phyloP scores from a whole-genome alignment of 2,113 vertebrate species.

The Megalops atlanticus region DNA sequence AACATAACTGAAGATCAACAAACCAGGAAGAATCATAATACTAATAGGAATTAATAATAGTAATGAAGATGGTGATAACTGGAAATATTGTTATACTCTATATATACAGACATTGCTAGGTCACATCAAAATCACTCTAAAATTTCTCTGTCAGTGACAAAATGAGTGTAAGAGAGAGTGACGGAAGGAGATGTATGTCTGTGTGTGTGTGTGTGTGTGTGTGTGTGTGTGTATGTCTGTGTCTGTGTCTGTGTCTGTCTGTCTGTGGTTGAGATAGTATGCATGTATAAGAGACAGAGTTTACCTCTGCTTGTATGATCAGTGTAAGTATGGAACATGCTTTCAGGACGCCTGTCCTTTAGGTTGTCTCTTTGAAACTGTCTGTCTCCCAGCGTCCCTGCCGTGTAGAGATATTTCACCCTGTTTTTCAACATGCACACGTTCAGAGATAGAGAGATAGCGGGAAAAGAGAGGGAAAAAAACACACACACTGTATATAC shows the following conservation, averaged over 20 bases:
- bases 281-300: constrained; percentile 62
- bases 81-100: constrained; percentile 55
- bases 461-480: constrained; percentile 25
- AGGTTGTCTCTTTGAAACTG: constrained; percentile 52
- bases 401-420: constrained; percentile 51
- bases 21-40: constrained; percentile 60
- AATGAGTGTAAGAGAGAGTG: constrained; percentile 72
- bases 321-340: constrained; percentile 66
- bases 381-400: constrained; percentile 52
- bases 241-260: constrained; percentile 46
- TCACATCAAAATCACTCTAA: constrained; percentile 72
- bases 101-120: constrained; percentile 75
- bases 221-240: constrained; percentile 44
- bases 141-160: constrained; percentile 69
- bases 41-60: constrained; percentile 55
- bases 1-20: constrained; percentile 63
- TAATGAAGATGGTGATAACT: constrained; percentile 65
- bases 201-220: constrained; percentile 58
- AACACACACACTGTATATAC: constrained; percentile 68
- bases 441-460: constrained; percentile 69
- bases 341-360: constrained; percentile 57
- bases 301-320: constrained; percentile 50
- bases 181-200: constrained; percentile 49
- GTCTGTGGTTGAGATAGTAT: constrained; percentile 28
- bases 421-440: constrained; percentile 54